Percentiles rank a stretch among this genome's conserved stretches.
These are phyloP conservation scores for Lepidurus arcticus DNA, from an alignment of 1,140 invertebrate species.

Conservation along the genomic window DNA sequence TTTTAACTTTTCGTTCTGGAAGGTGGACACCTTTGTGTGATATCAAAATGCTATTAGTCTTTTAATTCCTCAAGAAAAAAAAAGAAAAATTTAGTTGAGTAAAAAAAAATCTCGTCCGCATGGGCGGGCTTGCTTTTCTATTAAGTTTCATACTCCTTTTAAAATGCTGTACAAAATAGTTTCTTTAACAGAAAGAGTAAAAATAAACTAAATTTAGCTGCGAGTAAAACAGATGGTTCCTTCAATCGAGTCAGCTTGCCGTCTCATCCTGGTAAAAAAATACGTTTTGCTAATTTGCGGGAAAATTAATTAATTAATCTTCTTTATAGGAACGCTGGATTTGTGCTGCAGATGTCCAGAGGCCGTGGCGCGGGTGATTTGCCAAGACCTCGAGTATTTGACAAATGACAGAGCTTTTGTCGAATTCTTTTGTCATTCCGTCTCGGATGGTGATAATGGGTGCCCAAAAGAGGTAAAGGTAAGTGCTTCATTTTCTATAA, in stretches of 20 bases:
- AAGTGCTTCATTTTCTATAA: not conserved
- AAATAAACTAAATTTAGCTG: not conserved
- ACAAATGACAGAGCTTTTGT: too few species aligned
- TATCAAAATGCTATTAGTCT: conserved; percentile 13
- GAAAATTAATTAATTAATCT: too few species aligned
- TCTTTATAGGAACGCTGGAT: too few species aligned
- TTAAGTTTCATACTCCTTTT: not conserved
- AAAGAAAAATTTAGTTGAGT: not conserved
- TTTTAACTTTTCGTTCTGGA: not conserved
- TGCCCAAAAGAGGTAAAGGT: not conserved
- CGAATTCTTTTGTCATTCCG: too few species aligned
- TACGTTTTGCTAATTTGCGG: too few species aligned
- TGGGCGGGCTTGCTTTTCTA: not conserved
- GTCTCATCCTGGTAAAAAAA: too few species aligned
- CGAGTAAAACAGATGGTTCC: too few species aligned
- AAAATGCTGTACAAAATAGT: not conserved
- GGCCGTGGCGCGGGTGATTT: too few species aligned
- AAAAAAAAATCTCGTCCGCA: not conserved
- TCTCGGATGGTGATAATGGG: too few species aligned
- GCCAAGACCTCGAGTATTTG: too few species aligned
- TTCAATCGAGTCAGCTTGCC: too few species aligned
- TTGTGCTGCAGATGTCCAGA: too few species aligned
- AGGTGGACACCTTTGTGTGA: not conserved
- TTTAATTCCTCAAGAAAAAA: not conserved
- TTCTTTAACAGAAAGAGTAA: not conserved